Conservation (phyloP, 2,888 invertebrate species). For the Rotaria macrura region DNA sequence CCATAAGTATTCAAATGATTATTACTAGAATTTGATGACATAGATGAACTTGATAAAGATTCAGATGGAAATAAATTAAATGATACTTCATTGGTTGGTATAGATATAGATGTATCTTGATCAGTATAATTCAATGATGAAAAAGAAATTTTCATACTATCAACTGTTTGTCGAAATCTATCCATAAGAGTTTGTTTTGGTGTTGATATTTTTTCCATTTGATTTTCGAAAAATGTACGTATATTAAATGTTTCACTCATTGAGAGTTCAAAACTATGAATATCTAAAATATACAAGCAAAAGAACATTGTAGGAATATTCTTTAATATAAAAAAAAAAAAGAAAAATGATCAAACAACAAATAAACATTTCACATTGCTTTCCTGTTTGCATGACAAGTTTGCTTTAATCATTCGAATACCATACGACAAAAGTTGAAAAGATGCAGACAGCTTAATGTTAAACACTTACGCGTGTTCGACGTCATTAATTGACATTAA, state of each 20-base stretch:
- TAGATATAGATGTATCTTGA: not conserved
- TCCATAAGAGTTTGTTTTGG: not conserved
- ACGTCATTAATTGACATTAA: not conserved
- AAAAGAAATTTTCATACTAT: not conserved
- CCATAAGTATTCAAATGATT: not conserved
- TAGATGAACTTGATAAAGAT: not conserved
- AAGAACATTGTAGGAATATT: not conserved
- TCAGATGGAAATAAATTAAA: not conserved
- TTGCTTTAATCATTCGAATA: not conserved
- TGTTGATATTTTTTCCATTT: not conserved
- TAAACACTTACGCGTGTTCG: not conserved
- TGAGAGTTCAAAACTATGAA: too few relatives aligned
- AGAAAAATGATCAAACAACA: too few relatives aligned
- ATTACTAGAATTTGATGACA: not conserved
- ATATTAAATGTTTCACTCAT: not conserved
- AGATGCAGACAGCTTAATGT: not conserved
- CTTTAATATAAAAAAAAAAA: too few relatives aligned
- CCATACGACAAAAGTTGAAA: not conserved
- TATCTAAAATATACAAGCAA: not conserved
- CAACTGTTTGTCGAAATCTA: not conserved
- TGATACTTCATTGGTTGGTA: not conserved
- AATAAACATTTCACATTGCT: too few relatives aligned
- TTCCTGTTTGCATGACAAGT: not conserved
- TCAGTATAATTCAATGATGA: constrained; percentile 34
- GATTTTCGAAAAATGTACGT: not conserved